phyloP scores from a whole-genome alignment of 2,888 invertebrate species.

The Platycheirus albimanus region DNA sequence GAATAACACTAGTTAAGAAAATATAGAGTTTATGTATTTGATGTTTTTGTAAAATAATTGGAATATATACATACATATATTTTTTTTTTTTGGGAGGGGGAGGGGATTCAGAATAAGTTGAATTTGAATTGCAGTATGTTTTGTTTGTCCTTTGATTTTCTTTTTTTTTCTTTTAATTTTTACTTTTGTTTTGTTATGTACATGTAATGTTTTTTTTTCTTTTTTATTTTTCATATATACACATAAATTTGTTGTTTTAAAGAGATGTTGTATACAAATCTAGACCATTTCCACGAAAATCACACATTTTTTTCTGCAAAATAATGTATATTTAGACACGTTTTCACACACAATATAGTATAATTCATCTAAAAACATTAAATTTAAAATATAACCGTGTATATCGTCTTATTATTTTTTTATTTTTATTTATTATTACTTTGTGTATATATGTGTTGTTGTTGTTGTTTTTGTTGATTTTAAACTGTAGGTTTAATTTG shows the following conservation, averaged over 20 bases:
- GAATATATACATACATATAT: no score
- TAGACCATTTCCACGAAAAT: conserved; percentile 55
- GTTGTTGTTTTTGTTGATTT: no score
- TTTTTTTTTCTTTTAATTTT: no score
- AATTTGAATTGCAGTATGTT: conserved; percentile 13
- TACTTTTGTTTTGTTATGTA: no score
- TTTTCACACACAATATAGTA: conserved; percentile 61
- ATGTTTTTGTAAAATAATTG: neutral
- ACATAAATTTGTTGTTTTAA: conserved; percentile 39
- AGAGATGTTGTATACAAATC: conserved; percentile 68
- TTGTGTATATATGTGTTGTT: neutral
- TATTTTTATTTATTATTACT: conserved; percentile 21
- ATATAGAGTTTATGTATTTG: neutral
- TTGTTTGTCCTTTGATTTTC: conserved; percentile 16
- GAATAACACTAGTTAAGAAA: conserved; percentile 19
- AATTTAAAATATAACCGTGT: conserved; percentile 64
- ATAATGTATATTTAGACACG: conserved; percentile 50
- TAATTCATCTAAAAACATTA: conserved; percentile 67
- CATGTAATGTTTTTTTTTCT: no score
- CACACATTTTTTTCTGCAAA: conserved; percentile 25
- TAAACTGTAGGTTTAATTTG: no score
- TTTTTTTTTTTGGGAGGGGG: no score
- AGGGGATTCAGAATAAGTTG: neutral
- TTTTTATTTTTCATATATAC: conserved; percentile 40
- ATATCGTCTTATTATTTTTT: conserved; percentile 43